Conservation (phyloP, 2,797 vertebrate genomes). For the Acanthopagrus latus region DNA sequence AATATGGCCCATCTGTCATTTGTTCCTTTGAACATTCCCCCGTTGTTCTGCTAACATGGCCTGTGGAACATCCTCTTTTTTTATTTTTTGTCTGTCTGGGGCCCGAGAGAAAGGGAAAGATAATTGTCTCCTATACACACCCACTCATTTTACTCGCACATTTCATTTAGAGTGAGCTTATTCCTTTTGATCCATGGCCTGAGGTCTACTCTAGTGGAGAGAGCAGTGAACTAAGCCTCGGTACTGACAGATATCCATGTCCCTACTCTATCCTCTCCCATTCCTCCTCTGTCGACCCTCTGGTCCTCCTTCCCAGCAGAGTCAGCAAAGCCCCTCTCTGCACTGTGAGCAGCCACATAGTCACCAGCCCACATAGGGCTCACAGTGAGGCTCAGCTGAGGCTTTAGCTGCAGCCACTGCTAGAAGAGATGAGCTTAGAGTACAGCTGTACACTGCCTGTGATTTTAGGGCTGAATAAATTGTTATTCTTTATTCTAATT, state of each 20-base stretch:
- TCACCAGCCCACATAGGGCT: slow-evolving; percentile 49
- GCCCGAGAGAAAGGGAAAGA: not conserved
- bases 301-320: slow-evolving; percentile 23
- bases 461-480: slow-evolving; percentile 12
- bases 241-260: slow-evolving; percentile 71
- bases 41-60: not conserved
- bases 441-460: slow-evolving; percentile 39
- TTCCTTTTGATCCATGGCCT: slow-evolving; percentile 75
- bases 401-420: slow-evolving; percentile 41
- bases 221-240: slow-evolving; percentile 38
- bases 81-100: not conserved
- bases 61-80: not conserved
- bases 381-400: slow-evolving; percentile 54
- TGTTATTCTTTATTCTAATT: slow-evolving; percentile 14
- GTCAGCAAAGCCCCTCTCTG: slow-evolving; percentile 45
- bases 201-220: slow-evolving; percentile 64
- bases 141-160: slow-evolving; percentile 27
- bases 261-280: slow-evolving; percentile 26
- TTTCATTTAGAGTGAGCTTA: slow-evolving; percentile 69
- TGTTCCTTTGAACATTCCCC: slow-evolving; percentile 8
- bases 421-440: slow-evolving; percentile 38
- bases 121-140: slow-evolving; percentile 14
- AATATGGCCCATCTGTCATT: slow-evolving; percentile 13
- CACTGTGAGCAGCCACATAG: slow-evolving; percentile 28
- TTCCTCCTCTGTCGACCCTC: slow-evolving; percentile 18